Evolutionary conservation across 2,797 vertebrate genomes (phyloP).

Genomic region (Diplodus sargus): DNA sequence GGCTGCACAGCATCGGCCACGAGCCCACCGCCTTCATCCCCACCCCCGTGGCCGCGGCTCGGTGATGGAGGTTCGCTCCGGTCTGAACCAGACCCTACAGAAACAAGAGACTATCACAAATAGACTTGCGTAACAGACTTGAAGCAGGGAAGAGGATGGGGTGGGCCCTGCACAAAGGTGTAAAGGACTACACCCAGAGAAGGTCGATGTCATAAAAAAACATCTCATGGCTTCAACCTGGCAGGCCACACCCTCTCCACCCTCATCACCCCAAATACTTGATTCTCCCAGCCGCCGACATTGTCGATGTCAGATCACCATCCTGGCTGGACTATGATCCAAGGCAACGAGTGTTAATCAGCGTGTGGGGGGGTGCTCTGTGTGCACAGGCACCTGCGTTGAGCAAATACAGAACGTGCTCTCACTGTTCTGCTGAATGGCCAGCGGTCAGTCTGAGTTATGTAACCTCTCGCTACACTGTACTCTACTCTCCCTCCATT

Average conservation of each 20-base stretch:
- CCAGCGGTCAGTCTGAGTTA: conserved; percentile 44
- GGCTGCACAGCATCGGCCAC: conserved; percentile 90
- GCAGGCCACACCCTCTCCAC: conserved; percentile 6
- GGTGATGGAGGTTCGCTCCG: conserved; percentile 50
- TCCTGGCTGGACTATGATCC: conserved; percentile 39
- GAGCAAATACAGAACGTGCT: conserved; percentile 5
- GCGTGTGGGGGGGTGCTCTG: conserved; percentile 26
- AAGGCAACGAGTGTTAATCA: conserved; percentile 7
- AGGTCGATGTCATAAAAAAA: not conserved
- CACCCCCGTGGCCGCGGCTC: conserved; percentile 56
- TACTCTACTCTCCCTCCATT: conserved; percentile 18
- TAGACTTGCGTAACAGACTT: conserved; percentile 51
- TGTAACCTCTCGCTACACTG: conserved; percentile 44
- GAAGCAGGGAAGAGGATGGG: conserved; percentile 25
- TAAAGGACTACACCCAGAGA: conserved; percentile 7
- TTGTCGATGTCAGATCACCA: conserved; percentile 11
- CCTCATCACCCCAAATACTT: conserved; percentile 34
- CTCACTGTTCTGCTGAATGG: conserved; percentile 22
- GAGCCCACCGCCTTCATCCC: conserved; percentile 81
- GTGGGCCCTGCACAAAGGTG: not conserved
- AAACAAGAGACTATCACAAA: conserved; percentile 42
- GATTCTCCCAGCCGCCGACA: conserved; percentile 18
- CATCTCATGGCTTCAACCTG: conserved; percentile 8
- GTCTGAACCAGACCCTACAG: conserved; percentile 41
- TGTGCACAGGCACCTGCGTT: conserved; percentile 5